Percentiles rank a stretch among this genome's conserved stretches.
phyloP scores from a whole-genome alignment of 1,140 invertebrate genomes.

The Melitaea cinxia region DNA sequence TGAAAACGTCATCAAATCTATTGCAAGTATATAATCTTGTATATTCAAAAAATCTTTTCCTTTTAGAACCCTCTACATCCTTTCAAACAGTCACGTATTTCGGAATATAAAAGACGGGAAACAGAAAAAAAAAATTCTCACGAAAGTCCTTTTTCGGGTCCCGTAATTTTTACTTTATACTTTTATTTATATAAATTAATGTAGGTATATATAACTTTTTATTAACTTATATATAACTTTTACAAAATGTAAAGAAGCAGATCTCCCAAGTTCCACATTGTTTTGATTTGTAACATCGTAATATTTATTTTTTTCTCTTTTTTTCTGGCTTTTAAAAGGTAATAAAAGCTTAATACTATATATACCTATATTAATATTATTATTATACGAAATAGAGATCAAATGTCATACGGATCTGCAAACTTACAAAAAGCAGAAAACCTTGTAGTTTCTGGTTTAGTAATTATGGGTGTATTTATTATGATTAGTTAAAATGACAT shows the following conservation, averaged over 20 bases:
- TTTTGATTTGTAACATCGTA: no score
- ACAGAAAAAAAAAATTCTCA: neutral
- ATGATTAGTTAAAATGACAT: no score
- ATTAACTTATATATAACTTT: neutral
- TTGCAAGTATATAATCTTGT: conserved; percentile 68
- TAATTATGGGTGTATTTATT: neutral
- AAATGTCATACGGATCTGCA: neutral
- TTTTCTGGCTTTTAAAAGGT: no score
- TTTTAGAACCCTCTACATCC: conserved; percentile 58
- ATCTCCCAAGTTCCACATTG: no score
- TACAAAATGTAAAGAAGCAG: no score
- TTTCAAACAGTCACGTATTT: conserved; percentile 64
- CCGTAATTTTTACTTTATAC: neutral
- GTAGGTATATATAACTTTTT: neutral
- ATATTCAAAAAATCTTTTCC: conserved; percentile 69
- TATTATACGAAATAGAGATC: no score
- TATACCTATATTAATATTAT: no score
- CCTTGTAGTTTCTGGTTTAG: neutral
- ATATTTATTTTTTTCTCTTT: no score
- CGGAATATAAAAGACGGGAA: conserved; percentile 55
- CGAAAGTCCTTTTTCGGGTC: neutral
- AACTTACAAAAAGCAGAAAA: neutral
- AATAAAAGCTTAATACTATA: no score
- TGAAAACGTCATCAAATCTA: no score
- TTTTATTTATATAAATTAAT: neutral